Percentiles rank a stretch among this genome's conserved stretches.
phyloP scores from a whole-genome alignment of 37 sponge, comb jelly and placozoan genomes.

The Hexactinellida sp. region DNA sequence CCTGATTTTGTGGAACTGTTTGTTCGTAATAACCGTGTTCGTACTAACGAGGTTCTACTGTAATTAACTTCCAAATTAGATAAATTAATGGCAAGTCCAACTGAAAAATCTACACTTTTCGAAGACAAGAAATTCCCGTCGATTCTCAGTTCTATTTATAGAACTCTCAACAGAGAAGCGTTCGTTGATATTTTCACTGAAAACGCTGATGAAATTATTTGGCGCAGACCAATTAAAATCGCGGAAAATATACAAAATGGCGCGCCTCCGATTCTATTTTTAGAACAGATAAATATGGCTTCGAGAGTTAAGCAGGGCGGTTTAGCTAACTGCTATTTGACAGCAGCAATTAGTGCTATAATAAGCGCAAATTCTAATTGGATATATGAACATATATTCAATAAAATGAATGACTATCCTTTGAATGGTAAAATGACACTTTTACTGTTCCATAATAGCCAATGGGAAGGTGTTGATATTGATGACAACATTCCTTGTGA shows the following conservation, averaged over 20 bases:
- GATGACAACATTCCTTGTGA: constrained; percentile 16
- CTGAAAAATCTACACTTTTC: neutral
- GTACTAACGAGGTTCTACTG: too few relatives aligned
- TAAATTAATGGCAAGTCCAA: neutral
- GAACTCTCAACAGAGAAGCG: neutral
- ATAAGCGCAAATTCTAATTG: neutral
- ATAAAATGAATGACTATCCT: neutral
- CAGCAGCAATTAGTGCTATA: neutral
- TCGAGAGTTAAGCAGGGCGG: neutral
- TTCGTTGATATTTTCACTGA: constrained; percentile 2
- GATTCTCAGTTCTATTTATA: neutral
- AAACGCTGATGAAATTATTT: neutral
- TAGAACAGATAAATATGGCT: neutral
- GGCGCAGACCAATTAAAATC: neutral
- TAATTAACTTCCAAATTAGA: too few relatives aligned
- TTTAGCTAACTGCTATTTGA: constrained; percentile 4
- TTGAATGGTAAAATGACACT: neutral
- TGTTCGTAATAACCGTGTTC: too few relatives aligned
- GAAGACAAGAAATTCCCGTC: neutral
- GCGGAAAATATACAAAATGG: neutral
- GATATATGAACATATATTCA: neutral
- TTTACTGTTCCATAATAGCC: neutral
- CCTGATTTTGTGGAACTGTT: too few relatives aligned
- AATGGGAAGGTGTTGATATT: constrained; percentile 10
- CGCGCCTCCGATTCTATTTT: neutral